phyloP scores from a whole-genome alignment of 2,113 vertebrate species.

The Sigmodon hispidus region DNA sequence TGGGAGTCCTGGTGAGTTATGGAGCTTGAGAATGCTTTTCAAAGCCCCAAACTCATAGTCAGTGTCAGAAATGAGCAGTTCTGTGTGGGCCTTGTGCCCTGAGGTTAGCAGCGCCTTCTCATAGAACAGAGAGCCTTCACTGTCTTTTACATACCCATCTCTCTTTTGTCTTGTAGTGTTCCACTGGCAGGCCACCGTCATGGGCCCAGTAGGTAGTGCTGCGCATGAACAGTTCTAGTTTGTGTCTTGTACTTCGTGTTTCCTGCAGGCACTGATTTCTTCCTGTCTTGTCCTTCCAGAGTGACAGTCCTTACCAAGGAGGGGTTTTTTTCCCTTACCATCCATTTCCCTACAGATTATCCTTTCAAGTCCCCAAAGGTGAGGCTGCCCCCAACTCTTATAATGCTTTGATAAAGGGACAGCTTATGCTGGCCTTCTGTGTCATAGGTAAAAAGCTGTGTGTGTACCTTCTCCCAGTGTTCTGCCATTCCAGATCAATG shows the following conservation, averaged over 20 bases:
- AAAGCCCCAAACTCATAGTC: neutral
- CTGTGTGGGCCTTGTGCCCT: neutral
- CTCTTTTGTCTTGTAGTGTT: slow-evolving; percentile 88
- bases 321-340: slow-evolving; percentile 95
- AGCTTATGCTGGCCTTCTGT: neutral
- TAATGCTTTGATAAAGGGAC: neutral
- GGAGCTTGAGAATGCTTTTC: neutral
- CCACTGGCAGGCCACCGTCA: slow-evolving; percentile 94
- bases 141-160: neutral
- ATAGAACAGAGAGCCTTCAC: neutral
- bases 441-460: neutral
- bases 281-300: slow-evolving; percentile 83
- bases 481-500: neutral
- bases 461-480: neutral
- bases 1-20: neutral
- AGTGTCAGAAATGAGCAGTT: neutral
- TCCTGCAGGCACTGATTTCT: neutral
- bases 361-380: slow-evolving; percentile 96
- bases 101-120: neutral
- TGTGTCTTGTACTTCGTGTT: neutral
- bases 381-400: slow-evolving; percentile 48
- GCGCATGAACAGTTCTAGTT: neutral
- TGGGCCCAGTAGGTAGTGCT: slow-evolving; percentile 92
- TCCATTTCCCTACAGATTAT: slow-evolving; percentile 95
- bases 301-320: slow-evolving; percentile 94